Base-by-base conservation (phyloP, 2,797 vertebrate genomes). In the Trachops cirrhosus region DNA sequence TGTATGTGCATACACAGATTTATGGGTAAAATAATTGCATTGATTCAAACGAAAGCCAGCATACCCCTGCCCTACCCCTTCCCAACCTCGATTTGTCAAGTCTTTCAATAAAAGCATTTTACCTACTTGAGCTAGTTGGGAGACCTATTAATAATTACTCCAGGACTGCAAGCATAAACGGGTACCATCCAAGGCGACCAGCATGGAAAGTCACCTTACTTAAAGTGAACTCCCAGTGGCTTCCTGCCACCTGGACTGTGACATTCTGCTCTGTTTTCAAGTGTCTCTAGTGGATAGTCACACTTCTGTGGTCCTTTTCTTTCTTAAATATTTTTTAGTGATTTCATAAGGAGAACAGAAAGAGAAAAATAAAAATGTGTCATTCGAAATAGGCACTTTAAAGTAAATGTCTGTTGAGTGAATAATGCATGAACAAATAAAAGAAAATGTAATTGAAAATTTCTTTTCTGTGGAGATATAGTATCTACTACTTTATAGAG, bases 81-180 rank as follows among this genome's bases (percentile, higher is more conserved):
- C 19, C 44, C 41, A 29, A 57, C 39, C 26, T 48, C 86, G 9
- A 52, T 54, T 93, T 95, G 86, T 91, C 18, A 34, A 39, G 26
- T 93, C 52, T 96, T 80, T 48, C 54, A n/a, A 41, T 86, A 84
- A 87, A 92, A 68, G 4, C 3, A 59, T 92, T 95, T 82, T 26
- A 80, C 32, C 29, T 48, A 68, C 22, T 83, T 93, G 10, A 70
- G 8, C 78, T 84, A 57, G 9, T 18, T 74, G 34, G n/a, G n/a
- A 64, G 6, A 12, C n/a, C 18, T 50, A 6, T 52, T 62, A 50
- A 48, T 57, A 85, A 64, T 57, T 32, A 59, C 4, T 48, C 37
- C 8, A 37, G 37, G 50, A n/a, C 12, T 19, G 1, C 46, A 26
- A 37, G 32, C 37, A n/a, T 59, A 29, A 89, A 26, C 22, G 21